Evolutionary conservation across 2,797 vertebrate species (phyloP), one percentile per base, ranked within the genome.

Genomic region (Lithobates pipiens): DNA sequence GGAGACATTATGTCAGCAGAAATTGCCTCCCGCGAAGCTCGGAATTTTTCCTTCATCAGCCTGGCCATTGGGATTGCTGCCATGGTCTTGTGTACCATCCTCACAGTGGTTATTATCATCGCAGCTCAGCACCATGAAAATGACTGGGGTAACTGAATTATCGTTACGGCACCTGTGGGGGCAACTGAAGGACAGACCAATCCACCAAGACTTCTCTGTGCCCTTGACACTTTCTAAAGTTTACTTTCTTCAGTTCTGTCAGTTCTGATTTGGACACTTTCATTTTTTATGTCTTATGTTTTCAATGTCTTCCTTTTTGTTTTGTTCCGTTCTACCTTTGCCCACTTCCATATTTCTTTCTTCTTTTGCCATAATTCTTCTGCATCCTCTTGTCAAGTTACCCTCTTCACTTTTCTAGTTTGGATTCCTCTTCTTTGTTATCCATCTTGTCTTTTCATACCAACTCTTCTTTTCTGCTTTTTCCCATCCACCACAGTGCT

Each of bases 21-120:
- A 92, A 98, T 98, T 46, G 97, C 97, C 7, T 98, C 97, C 0
- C 96, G 97, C 0, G 97, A 98, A 91, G 97, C 97, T 0, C 96
- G 97, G 76, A 98, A 98, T 93, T 98, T 98, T 95, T 98, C 97
- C 91, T 98, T 98, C 95, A 98, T 98, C 94, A 98, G 96, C 90
- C 91, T 98, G 93, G 97, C 97, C 0, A 97, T 98, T 67, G 97
- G 97, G 91, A 98, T 98, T 42, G 96, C 97, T 68, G 96, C 97
- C 91, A 98, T 98, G 76, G 97, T 98, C 87, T 95, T 98, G 84
- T 98, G 97, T 90, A 98, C 97, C 93, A 98, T 98, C 92, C 96
- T 98, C 82, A 98, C 97, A 1, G 97, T 98, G 74, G 97, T 98
- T 42, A 96, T 98, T 91, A 98, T 98, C 94, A 98, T 98, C 44